Evolutionary conservation across 1,140 invertebrate species (phyloP), one percentile per base, ranked within the genome.

Genomic region (Condylostylus longicornis): DNA sequence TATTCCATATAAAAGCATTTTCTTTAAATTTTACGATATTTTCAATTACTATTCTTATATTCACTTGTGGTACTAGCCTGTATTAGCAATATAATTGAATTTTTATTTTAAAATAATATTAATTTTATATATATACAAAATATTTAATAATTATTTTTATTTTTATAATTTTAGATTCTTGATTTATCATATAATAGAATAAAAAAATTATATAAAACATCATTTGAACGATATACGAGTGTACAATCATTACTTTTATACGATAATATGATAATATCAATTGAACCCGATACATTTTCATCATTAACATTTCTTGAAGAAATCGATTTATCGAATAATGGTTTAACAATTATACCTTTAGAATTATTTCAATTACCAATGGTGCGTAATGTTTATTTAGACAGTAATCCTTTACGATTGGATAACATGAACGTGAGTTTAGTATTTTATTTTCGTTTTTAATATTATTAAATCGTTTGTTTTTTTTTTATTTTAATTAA

Each of bases 121-220:
- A 32, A 31, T 37, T n/a, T 15, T 13, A 12, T 30, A 5, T 5
- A 29, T 29, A 13, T 23, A 7, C 14, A n/a, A 32, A 30, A 8
- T 15, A 38, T 18, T 35, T 8, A 38, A n/a, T n/a, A n/a, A n/a
- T n/a, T n/a, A n/a, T n/a, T n/a, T n/a, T 20, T 20, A 37, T 36
- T 33, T 19, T 15, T 35, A n/a, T 22, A 17, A n/a, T 64, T 65
- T 21, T 61, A 75, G 72, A 67, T 74, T 38, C 54, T 75, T n/a
- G 71, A 75, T 48, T 64, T 74, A 56, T 68, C 70, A 22, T 64
- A 64, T 42, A 75, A 75, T 54, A 67, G 70, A 53, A 66, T 75
- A 39, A 63, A 65, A 50, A 70, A 72, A 50, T 42, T 75, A 21
- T 58, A 55, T 41, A 55, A 55, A 36, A 53, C 62, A 42, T 71